Conservation (phyloP, 2,888 invertebrate genomes). For the Leptura quadrifasciata region DNA sequence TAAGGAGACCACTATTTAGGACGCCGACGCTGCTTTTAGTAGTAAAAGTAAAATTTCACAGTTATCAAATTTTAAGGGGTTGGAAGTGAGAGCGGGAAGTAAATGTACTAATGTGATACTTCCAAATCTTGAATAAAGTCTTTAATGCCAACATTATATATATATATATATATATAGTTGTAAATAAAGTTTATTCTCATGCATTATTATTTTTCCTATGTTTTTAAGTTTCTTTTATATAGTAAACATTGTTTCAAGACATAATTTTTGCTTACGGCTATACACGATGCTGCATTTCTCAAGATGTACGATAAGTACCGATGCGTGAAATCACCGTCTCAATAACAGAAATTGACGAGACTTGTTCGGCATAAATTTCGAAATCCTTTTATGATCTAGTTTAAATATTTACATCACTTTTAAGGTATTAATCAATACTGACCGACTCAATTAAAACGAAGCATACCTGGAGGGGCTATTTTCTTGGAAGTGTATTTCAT, state of each 20-base stretch:
- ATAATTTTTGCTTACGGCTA: neutral
- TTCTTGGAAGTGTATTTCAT: neutral
- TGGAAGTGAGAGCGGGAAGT: no score
- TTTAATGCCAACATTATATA: no score
- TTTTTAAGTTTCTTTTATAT: no score
- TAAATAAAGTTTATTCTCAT: no score
- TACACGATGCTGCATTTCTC: slow-evolving; percentile 15
- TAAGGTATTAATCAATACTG: slow-evolving; percentile 24
- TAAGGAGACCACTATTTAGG: no score
- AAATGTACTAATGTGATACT: no score
- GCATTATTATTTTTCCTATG: no score
- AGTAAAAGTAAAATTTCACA: no score
- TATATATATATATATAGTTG: no score
- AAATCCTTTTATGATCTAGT: slow-evolving; percentile 9
- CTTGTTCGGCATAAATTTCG: slow-evolving; percentile 39
- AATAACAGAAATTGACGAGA: slow-evolving; percentile 35
- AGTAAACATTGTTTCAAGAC: neutral
- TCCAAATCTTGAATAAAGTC: no score
- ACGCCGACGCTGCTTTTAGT: no score
- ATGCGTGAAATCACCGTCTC: slow-evolving; percentile 37
- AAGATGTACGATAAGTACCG: slow-evolving; percentile 22
- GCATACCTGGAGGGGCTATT: slow-evolving; percentile 10
- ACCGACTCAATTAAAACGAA: slow-evolving; percentile 18
- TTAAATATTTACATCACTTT: slow-evolving; percentile 21
- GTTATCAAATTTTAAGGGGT: no score